Base-by-base conservation (phyloP, 1,140 invertebrate species). In the Drosophila watanabei region DNA sequence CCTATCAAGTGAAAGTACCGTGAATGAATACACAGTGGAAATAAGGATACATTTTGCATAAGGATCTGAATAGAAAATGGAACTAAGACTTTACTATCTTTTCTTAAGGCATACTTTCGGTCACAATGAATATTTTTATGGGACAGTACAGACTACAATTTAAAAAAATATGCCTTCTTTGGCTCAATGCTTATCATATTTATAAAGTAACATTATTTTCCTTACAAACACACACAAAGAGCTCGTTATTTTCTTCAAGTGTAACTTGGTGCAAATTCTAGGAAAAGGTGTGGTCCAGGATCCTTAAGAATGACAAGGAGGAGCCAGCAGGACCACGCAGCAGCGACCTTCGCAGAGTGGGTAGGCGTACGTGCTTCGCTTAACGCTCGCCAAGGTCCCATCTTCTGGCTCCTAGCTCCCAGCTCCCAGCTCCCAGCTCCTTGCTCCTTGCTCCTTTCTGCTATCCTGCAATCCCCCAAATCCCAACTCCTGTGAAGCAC, bases 1-100 rank as follows among this genome's bases (percentile, higher is more conserved):
- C 81, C 81, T 84, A 84, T 84, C 76, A 84, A 84, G 81, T 84
- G 81, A 80, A 80, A 75, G 80, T 68, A 82, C 75, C 77, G 46
- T 43, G 51, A 24, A 58, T 43, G 18, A 33, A 33, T 66, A 18
- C 57, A 60, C 43, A 43, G 30, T 18, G 33, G 8, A 20, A 39
- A 70, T n/a, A 37, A 20, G n/a, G 10, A 16, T 35, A 28, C 7
- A 35, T 18, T 30, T 45, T 6, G 18, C 11, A 5, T 13, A 46
- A 46, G 28, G 35, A 32, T 24, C 8, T 7, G 1, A 1, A 14
- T 11, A 5, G 11, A 14, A 48, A 48, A 8, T 28, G 13, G 1
- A 48, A 48, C 2, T 14, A 9, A 14, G 8, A 8, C 45, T 13
- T 13, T 2, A 13, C 43, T 20, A 48, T 9, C 1, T 0, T 6